phyloP scores from a whole-genome alignment of 2,888 invertebrate species.

The Mactromeris polynyma region DNA sequence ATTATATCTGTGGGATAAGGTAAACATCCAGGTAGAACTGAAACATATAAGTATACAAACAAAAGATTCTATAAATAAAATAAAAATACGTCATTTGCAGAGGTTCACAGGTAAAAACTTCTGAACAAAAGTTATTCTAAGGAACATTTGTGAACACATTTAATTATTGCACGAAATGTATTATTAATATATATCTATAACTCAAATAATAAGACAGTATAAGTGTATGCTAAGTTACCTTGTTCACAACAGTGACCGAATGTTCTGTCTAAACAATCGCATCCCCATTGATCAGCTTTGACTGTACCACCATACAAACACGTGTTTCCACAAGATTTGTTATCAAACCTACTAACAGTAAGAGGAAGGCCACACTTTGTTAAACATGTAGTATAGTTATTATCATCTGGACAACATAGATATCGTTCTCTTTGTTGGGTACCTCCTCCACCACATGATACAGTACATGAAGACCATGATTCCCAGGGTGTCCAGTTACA shows the following conservation, averaged over 20 bases:
- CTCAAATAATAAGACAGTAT: neutral
- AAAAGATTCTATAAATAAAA: too few relatives aligned
- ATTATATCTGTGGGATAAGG: constrained; percentile 32
- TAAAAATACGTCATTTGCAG: too few relatives aligned
- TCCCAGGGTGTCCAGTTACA: constrained; percentile 25
- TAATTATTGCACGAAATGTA: too few relatives aligned
- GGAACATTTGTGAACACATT: too few relatives aligned
- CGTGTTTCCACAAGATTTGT: neutral
- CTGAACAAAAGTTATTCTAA: too few relatives aligned
- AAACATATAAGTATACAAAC: neutral
- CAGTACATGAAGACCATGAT: neutral
- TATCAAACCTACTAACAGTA: neutral
- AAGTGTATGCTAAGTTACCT: neutral
- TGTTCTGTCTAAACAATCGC: constrained; percentile 21
- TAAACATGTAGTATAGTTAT: neutral
- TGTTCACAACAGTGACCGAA: constrained; percentile 35
- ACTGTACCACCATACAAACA: constrained; percentile 27
- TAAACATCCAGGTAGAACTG: constrained; percentile 31
- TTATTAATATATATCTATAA: neutral
- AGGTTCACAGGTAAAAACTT: too few relatives aligned
- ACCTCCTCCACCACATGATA: constrained; percentile 19
- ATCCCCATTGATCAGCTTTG: neutral
- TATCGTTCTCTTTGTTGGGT: neutral
- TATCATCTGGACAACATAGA: neutral
- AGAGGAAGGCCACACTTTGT: neutral